Conservation (phyloP, 2,888 invertebrate species). For the Eupithecia tripunctaria region DNA sequence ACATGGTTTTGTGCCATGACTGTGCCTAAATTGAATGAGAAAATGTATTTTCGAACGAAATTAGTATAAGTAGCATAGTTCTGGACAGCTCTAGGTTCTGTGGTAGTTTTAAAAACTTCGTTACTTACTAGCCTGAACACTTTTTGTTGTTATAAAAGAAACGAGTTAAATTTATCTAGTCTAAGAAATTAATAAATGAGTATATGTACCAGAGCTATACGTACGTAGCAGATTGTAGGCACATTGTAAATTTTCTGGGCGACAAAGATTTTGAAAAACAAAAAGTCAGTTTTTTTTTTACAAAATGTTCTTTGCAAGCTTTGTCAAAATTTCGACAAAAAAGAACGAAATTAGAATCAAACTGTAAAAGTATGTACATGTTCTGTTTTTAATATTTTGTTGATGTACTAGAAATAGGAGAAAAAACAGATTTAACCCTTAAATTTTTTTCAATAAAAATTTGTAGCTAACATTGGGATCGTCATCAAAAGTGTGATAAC, state of each 20-base stretch:
- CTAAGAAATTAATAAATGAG: background rate
- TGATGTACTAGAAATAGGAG: background rate
- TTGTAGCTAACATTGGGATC: too few relatives aligned
- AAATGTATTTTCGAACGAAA: background rate
- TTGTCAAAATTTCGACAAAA: background rate
- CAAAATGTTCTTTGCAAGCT: background rate
- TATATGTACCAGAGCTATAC: too few relatives aligned
- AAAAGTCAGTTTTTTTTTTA: background rate
- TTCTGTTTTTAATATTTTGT: background rate
- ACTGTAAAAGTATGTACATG: background rate
- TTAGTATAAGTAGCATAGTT: background rate
- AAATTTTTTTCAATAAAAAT: background rate
- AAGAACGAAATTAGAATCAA: background rate
- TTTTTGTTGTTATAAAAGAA: background rate
- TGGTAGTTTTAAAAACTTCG: background rate
- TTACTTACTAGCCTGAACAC: too few relatives aligned
- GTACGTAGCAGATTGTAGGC: too few relatives aligned
- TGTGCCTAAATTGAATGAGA: background rate
- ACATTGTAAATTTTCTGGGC: too few relatives aligned
- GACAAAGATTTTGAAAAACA: background rate
- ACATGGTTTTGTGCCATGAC: background rate
- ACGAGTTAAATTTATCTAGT: background rate
- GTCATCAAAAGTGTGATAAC: too few relatives aligned
- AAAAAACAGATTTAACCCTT: background rate
- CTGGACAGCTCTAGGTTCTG: background rate